Base-by-base conservation (phyloP, 2,888 invertebrate species). In the Caenorhabditis sulstoni region DNA sequence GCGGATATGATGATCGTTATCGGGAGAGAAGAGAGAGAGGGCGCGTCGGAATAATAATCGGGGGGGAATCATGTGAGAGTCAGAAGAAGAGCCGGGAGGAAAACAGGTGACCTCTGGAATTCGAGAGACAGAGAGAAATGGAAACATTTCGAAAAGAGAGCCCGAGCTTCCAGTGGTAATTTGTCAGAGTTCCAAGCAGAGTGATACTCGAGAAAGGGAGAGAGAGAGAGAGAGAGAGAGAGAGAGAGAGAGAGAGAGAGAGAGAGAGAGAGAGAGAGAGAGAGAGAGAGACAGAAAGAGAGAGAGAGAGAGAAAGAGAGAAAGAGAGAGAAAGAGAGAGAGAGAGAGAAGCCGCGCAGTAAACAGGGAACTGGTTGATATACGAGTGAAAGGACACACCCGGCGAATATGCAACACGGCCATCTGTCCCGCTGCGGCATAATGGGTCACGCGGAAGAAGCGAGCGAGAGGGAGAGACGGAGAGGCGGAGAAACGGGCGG, bases 391-490 rank as follows among this genome's bases (percentile, higher is more conserved):
- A 53, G n/a, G 50, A 39, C n/a, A 35, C 9, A 16, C 35, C 9
- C 16, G 23, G 20, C 62, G 47, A 52, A 29, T 14, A 65, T 45
- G 65, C 52, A 58, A 50, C 50, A 57, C 1, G 1, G 39, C 18
- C 12, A 23, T 41, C 16, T 52, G 20, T 22, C 23, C 50, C 41
- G 52, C 12, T 44, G n/a, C 23, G 39, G 59, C 59, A 61, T 61
- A 70, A 53, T 61, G 39, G 52, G 47, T 52, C 59, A 53, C 59
- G 52, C 68, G 58, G 59, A 52, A 29, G 29, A 29, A 29, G 52
- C 52, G 50, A 39, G 41, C 39, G 41, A 18, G 1, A 37, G 44
- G 20, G 41, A 22, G 18, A 58, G 52, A 65, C 23, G 55, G 52
- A 49, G 35, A 18, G 23, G 55, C 55, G 67, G 41, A 61, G 11